These are phyloP conservation scores for Achlya flavicornis DNA, from an alignment of 2,888 invertebrate species.

Conservation along the genomic window DNA sequence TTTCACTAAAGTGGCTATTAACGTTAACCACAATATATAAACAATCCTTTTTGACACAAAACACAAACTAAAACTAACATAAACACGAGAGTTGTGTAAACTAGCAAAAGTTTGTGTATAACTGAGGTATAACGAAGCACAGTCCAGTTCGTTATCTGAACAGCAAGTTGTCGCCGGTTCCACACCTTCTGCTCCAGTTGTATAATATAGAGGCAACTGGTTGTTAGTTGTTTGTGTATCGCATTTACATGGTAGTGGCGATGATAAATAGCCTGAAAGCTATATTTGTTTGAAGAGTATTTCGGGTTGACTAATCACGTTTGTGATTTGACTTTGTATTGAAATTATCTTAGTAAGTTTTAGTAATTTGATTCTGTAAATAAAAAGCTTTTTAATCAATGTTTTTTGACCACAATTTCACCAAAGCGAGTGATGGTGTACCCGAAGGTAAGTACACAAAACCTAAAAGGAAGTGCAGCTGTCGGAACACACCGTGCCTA, in stretches of 20 bases:
- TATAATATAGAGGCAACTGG: constrained; percentile 29
- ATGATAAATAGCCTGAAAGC: not conserved
- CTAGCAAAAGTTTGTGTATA: constrained; percentile 4
- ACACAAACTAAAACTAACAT: not conserved
- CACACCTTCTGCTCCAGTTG: constrained; percentile 26
- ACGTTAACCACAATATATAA: not conserved
- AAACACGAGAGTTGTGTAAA: constrained; percentile 1
- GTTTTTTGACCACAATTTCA: no score
- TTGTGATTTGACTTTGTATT: no score
- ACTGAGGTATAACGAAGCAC: constrained; percentile 27
- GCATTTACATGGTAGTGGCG: constrained; percentile 18
- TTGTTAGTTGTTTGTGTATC: constrained; percentile 25
- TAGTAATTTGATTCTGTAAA: no score
- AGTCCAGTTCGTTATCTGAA: constrained; percentile 41
- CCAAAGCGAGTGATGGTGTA: no score
- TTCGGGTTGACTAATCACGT: not conserved
- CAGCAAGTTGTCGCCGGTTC: constrained; percentile 35
- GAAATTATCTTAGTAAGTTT: no score
- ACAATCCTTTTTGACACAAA: not conserved
- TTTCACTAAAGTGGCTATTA: no score
- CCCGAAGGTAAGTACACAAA: no score
- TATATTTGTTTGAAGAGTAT: no score
- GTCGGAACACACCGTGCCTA: no score
- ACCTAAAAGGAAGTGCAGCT: no score
- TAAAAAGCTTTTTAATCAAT: no score